phyloP scores from a whole-genome alignment of 2,888 invertebrate genomes.

The Strigamia crassipes region DNA sequence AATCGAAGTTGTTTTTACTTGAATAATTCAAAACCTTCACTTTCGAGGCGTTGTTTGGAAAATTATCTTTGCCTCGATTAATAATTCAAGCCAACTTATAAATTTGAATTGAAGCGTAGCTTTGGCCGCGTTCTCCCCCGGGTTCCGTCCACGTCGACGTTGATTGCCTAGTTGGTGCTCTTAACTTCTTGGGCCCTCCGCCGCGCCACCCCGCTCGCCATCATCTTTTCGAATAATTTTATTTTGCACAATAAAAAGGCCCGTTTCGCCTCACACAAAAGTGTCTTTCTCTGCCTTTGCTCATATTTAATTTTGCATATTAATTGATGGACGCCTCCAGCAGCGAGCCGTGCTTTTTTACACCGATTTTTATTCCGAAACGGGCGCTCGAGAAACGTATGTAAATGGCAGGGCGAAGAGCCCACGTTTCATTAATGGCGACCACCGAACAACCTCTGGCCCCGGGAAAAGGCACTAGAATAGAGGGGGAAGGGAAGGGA shows the following conservation, averaged over 20 bases:
- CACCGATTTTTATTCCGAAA: conserved; percentile 27
- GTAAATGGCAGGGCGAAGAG: conserved; percentile 42
- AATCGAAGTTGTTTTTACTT: conserved; percentile 40
- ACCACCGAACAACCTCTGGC: conserved; percentile 42
- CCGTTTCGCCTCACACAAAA: conserved; percentile 25
- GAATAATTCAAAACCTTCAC: conserved; percentile 37
- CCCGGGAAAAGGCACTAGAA: conserved; percentile 29
- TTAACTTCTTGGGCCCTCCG: conserved; percentile 1
- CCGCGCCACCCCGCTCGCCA: neutral
- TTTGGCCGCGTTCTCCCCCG: conserved; percentile 34
- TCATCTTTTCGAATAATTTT: conserved; percentile 40
- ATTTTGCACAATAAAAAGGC: conserved; percentile 33
- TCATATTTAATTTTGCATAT: conserved; percentile 42
- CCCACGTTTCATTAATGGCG: conserved; percentile 42
- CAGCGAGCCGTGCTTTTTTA: conserved; percentile 40
- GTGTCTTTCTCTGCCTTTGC: conserved; percentile 38
- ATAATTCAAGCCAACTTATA: conserved; percentile 47
- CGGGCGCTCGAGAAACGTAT: conserved; percentile 25
- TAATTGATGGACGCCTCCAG: conserved; percentile 42
- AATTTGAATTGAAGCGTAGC: conserved; percentile 48
- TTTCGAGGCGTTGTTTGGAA: conserved; percentile 35
- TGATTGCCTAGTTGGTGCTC: conserved; percentile 38
- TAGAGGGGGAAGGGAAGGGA: neutral
- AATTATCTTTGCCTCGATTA: conserved; percentile 44
- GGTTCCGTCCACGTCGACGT: conserved; percentile 39